Evolutionary conservation across 2,797 vertebrate species (phyloP).

Genomic region (Centroberyx gerrardi): DNA sequence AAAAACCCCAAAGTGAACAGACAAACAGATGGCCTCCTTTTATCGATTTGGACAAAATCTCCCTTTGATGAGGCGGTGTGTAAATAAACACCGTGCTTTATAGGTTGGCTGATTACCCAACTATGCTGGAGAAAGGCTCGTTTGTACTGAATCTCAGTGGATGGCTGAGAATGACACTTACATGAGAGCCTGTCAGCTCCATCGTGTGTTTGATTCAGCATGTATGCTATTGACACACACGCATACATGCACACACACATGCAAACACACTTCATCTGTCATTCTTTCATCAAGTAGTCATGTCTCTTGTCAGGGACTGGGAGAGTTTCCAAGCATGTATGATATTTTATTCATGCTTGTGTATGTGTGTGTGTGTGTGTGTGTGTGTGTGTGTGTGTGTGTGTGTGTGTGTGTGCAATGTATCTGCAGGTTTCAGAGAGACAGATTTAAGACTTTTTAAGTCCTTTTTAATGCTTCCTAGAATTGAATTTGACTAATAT

Average conservation of each 20-base stretch:
- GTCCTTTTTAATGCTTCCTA: too few relatives aligned
- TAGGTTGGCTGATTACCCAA: slow-evolving; percentile 26
- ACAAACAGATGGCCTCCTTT: slow-evolving; percentile 53
- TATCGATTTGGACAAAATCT: slow-evolving; percentile 66
- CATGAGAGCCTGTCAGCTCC: background rate
- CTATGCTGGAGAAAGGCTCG: slow-evolving; percentile 8
- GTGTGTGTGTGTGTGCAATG: too few relatives aligned
- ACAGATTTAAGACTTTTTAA: too few relatives aligned
- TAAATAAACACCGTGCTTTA: slow-evolving; percentile 44
- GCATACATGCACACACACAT: background rate
- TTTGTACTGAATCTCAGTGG: slow-evolving; percentile 6
- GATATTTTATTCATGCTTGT: too few relatives aligned
- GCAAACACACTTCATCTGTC: background rate
- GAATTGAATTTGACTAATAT: too few relatives aligned
- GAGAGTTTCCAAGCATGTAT: background rate
- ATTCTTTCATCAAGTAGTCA: background rate
- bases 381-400: too few relatives aligned
- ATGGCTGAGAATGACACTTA: background rate
- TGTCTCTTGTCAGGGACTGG: background rate
- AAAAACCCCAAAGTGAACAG: slow-evolving; percentile 45
- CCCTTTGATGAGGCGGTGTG: slow-evolving; percentile 55
- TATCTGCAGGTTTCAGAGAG: too few relatives aligned
- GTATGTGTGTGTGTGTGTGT: too few relatives aligned
- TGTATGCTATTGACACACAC: slow-evolving; percentile 4
- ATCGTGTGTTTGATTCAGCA: slow-evolving; percentile 22